These are phyloP conservation scores for Neolamprologus modestus DNA, from an alignment of 2,113 vertebrate genomes.

Conservation along the genomic window DNA sequence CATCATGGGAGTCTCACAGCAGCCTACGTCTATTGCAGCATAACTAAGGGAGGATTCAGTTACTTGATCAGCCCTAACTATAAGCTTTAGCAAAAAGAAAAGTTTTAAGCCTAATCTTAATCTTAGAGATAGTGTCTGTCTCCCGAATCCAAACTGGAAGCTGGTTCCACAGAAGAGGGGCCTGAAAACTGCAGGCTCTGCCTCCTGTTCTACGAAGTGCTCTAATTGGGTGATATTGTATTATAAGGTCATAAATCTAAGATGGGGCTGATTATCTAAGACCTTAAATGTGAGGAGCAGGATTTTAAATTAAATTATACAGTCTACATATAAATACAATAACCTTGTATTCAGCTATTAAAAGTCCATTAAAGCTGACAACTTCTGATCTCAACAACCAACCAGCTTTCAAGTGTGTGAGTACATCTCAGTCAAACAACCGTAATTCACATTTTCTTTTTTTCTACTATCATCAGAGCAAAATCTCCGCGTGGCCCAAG, in stretches of 20 bases:
- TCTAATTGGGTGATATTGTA: background rate
- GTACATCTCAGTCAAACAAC: background rate
- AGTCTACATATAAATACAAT: background rate
- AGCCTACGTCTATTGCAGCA: background rate
- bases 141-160: rapidly evolving
- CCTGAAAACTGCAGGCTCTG: background rate
- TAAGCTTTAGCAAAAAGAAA: background rate
- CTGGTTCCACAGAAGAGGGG: background rate
- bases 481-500: background rate
- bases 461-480: background rate
- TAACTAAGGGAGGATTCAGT: background rate
- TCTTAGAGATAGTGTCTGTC: background rate
- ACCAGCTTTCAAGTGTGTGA: background rate
- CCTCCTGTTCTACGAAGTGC: background rate
- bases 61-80: background rate
- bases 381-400: background rate
- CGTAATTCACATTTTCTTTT: background rate
- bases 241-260: background rate
- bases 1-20: background rate
- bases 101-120: background rate
- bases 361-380: background rate
- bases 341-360: background rate
- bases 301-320: rapidly evolving
- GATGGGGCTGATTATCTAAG: background rate
- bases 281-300: background rate